These are phyloP conservation scores for Pantherophis alleghaniensis DNA, from an alignment of 2,797 vertebrate species.

Conservation along the genomic window DNA sequence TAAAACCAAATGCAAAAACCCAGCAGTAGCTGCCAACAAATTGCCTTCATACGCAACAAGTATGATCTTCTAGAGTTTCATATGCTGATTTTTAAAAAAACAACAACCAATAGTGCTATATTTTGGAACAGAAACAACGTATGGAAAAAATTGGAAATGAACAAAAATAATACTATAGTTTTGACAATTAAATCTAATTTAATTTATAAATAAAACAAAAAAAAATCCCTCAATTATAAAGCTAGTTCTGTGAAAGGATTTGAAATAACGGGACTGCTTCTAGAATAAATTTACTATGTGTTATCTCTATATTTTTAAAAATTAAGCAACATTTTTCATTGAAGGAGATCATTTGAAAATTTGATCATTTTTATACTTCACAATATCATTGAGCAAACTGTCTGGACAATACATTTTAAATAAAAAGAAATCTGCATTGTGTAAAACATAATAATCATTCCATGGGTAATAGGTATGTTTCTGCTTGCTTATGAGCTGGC, in stretches of 20 bases:
- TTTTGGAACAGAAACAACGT: slow-evolving; percentile 47
- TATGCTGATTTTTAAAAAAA: slow-evolving; percentile 51
- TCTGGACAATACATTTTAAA: not conserved
- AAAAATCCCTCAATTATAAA: slow-evolving; percentile 40
- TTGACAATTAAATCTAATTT: slow-evolving; percentile 17
- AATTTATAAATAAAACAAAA: not conserved
- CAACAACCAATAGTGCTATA: slow-evolving; percentile 17
- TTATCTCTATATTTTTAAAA: not conserved
- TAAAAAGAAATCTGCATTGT: not conserved
- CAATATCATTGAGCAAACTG: not conserved
- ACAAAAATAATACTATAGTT: slow-evolving; percentile 48
- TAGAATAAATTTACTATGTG: not conserved
- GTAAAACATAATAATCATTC: not conserved
- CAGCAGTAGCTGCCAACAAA: slow-evolving; percentile 57
- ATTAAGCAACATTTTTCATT: not conserved
- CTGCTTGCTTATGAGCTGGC: not conserved
- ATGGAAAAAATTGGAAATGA: slow-evolving; percentile 55
- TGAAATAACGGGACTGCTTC: not conserved
- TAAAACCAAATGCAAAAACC: slow-evolving; percentile 49
- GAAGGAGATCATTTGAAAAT: not conserved
- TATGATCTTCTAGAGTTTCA: slow-evolving; percentile 57
- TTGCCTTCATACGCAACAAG: slow-evolving; percentile 62
- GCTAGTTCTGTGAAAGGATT: not conserved
- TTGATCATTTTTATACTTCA: not conserved
- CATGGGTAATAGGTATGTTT: not conserved